Evolutionary conservation across 2,888 invertebrate species (phyloP).

Genomic region (Pecten maximus): DNA sequence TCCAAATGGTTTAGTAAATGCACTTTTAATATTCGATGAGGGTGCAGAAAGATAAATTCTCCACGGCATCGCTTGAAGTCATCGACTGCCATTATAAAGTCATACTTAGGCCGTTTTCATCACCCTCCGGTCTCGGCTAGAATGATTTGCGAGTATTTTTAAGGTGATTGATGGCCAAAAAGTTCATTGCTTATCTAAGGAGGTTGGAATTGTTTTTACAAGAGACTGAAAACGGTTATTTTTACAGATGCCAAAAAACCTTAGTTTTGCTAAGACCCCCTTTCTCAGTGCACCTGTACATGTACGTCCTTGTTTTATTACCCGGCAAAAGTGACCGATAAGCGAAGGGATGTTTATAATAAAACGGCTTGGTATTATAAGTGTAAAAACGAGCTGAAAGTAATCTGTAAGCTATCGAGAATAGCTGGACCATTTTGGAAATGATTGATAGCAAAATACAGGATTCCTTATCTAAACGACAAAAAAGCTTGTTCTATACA

Average conservation of each 20-base stretch:
- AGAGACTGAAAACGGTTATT: constrained; percentile 27
- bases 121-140: constrained; percentile 13
- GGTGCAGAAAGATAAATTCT: constrained; percentile 24
- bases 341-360: constrained; percentile 6
- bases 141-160: constrained; percentile 30
- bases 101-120: constrained; percentile 26
- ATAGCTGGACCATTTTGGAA: constrained; percentile 30
- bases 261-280: background rate
- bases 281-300: constrained; percentile 22
- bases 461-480: constrained; percentile 45
- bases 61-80: constrained; percentile 35
- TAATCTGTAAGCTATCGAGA: constrained; percentile 24
- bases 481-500: constrained; percentile 31
- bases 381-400: constrained; percentile 20
- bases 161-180: constrained; percentile 35
- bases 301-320: background rate
- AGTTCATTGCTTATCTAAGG: constrained; percentile 31
- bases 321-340: constrained; percentile 10
- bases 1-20: constrained; percentile 32
- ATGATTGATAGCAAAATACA: constrained; percentile 41
- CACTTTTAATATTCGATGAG: constrained; percentile 30
- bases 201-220: constrained; percentile 18
- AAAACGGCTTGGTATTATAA: constrained; percentile 22
- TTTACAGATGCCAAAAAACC: constrained; percentile 31
- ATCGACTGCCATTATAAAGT: constrained; percentile 28